These are phyloP conservation scores for Atrichornis clamosus DNA, from an alignment of 2,113 vertebrate species.

Conservation along the genomic window DNA sequence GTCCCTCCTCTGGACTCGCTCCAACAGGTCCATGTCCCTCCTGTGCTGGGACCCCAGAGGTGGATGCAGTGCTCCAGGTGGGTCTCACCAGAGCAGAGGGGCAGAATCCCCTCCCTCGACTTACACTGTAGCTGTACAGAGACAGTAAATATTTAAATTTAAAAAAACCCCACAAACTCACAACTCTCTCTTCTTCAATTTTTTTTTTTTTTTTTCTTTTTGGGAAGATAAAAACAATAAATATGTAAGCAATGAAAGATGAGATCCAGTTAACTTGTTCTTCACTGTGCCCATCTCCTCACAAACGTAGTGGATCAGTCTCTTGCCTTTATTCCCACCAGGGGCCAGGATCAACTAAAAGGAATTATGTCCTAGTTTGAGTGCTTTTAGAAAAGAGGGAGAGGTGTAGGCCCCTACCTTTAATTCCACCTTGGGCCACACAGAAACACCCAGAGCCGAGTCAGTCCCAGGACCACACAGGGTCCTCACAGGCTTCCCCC, in stretches of 20 bases:
- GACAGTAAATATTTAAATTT: neutral
- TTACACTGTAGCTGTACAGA: neutral
- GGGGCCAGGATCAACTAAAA: neutral
- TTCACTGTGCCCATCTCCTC: neutral
- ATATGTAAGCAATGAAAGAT: neutral
- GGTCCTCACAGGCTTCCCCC: neutral
- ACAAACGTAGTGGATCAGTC: neutral
- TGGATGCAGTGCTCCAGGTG: neutral
- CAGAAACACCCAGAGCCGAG: neutral
- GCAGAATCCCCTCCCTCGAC: neutral
- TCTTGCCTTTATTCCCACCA: neutral
- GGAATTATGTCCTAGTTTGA: neutral
- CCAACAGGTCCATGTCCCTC: neutral
- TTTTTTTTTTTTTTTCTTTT: neutral
- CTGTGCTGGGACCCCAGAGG: neutral
- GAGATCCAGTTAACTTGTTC: neutral
- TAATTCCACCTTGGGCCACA: neutral
- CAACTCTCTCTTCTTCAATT: neutral
- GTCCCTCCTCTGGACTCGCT: neutral
- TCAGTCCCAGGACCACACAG: neutral
- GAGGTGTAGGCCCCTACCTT: neutral
- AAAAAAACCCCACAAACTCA: neutral
- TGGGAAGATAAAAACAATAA: neutral
- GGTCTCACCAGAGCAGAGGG: neutral
- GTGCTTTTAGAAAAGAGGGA: neutral